Evolutionary conservation across 2,888 invertebrate genomes (phyloP).

Genomic region (Caenorhabditis afra): DNA sequence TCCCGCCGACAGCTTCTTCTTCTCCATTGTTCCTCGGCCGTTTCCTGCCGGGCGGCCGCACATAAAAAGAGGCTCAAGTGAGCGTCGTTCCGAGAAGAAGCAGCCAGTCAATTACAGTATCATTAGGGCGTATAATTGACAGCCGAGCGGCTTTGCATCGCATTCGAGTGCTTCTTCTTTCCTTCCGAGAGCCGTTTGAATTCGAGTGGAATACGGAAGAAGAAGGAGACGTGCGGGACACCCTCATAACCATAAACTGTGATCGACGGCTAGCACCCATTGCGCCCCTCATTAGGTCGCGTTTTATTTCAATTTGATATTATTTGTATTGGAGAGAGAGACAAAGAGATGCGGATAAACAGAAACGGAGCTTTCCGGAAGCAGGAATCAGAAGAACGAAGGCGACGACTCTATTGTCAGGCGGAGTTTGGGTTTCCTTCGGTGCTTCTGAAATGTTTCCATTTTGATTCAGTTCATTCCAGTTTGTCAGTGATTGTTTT

Average conservation of each 20-base stretch:
- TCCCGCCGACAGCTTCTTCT: neutral
- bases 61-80: constrained; percentile 50
- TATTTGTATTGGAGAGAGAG: constrained; percentile 32
- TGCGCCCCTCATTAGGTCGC: constrained; percentile 42
- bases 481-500: too few species aligned
- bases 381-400: too few species aligned
- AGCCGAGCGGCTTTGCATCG: constrained; percentile 16
- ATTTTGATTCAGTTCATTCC: too few species aligned
- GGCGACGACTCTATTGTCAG: too few species aligned
- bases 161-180: constrained; percentile 15
- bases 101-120: constrained; percentile 48
- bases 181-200: neutral
- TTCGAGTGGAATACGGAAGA: neutral
- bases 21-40: neutral
- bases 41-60: constrained; percentile 20
- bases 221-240: constrained; percentile 4
- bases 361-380: too few species aligned
- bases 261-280: constrained; percentile 49
- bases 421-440: too few species aligned
- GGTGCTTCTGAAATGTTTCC: too few species aligned
- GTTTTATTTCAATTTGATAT: constrained; percentile 31
- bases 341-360: constrained; percentile 1
- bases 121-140: constrained; percentile 44
- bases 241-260: constrained; percentile 48
- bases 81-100: constrained; percentile 35